These are phyloP conservation scores for Artibeus jamaicensis DNA, from an alignment of 2,797 vertebrate species.

Conservation along the genomic window DNA sequence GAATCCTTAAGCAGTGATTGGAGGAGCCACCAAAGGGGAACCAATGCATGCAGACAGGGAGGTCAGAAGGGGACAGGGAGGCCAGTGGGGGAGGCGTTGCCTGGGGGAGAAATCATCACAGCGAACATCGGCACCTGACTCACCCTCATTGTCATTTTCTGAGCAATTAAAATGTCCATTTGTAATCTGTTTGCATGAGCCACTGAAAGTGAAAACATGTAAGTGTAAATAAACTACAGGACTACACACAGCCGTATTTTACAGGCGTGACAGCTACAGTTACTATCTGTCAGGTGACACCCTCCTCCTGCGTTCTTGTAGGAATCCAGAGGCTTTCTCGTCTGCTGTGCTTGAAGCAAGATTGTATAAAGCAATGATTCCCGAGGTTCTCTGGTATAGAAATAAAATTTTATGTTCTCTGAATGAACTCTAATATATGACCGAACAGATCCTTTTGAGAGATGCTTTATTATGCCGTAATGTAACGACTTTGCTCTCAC, in stretches of 20 bases:
- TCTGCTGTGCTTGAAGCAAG: constrained; percentile 56
- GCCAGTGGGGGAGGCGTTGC: not conserved
- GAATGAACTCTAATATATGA: constrained; percentile 70
- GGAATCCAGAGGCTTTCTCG: constrained; percentile 56
- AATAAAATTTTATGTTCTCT: constrained; percentile 69
- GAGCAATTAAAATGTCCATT: not conserved
- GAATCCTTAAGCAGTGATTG: not conserved
- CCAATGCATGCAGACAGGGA: not conserved
- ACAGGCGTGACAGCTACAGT: not conserved
- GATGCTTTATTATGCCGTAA: constrained; percentile 62
- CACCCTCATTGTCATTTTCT: not conserved
- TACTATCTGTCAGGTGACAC: not conserved
- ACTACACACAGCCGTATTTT: not conserved
- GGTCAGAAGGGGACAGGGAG: not conserved
- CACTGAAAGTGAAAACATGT: not conserved
- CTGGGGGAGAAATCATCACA: not conserved
- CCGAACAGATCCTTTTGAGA: constrained; percentile 68
- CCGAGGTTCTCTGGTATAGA: constrained; percentile 62
- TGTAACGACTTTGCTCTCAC: constrained; percentile 64
- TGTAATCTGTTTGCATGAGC: not conserved
- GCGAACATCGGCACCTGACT: not conserved
- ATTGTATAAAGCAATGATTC: constrained; percentile 48
- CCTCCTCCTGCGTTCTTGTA: not conserved
- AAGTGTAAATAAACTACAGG: not conserved
- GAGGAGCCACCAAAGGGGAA: not conserved